Evolutionary conservation across 2,888 invertebrate genomes (phyloP), one percentile per base, ranked within the genome.

Genomic region (Isotomurus palustris): DNA sequence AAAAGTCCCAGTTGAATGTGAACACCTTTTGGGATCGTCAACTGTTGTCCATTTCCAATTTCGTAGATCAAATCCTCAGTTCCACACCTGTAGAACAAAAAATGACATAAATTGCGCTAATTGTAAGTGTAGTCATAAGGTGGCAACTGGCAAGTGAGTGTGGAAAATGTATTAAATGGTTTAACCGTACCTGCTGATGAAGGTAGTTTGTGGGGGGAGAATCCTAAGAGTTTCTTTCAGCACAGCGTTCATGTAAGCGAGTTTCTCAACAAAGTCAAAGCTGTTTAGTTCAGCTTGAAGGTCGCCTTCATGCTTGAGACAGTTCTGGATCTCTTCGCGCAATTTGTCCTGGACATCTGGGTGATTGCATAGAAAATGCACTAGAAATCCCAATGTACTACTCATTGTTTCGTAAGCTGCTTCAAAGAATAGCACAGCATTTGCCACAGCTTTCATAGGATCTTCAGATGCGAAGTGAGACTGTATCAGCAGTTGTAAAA

Each of bases 121-220:
- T n/a, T n/a, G n/a, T n/a, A n/a, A n/a, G n/a, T n/a, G n/a, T n/a
- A n/a, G n/a, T n/a, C n/a, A n/a, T n/a, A n/a, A n/a, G n/a, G n/a
- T n/a, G n/a, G n/a, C n/a, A n/a, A n/a, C n/a, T 19, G 21, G n/a
- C 14, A 43, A 43, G 10, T 50, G 25, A 17, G 8, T 40, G 3
- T 28, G 22, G 14, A 36, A 10, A 12, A 43, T 43, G 35, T 32
- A 48, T 25, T 27, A 27, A 21, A 50, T 35, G 14, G 25, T 17
- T 19, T 45, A 22, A 36, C 12, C n/a, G n/a, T 47, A 64, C 64
- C 64, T 49, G 25, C 63, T 61, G 45, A 66, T 64, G 40, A 66
- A 66, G 17, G 66, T 66, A 5, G 66, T 66, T 36, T 66, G 66
- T 28, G 66, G 61, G 8, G 66, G 66, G 38, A 50, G 64, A 45